Base-by-base conservation (phyloP, 1,140 invertebrate species). In the Pteromalus puparum region DNA sequence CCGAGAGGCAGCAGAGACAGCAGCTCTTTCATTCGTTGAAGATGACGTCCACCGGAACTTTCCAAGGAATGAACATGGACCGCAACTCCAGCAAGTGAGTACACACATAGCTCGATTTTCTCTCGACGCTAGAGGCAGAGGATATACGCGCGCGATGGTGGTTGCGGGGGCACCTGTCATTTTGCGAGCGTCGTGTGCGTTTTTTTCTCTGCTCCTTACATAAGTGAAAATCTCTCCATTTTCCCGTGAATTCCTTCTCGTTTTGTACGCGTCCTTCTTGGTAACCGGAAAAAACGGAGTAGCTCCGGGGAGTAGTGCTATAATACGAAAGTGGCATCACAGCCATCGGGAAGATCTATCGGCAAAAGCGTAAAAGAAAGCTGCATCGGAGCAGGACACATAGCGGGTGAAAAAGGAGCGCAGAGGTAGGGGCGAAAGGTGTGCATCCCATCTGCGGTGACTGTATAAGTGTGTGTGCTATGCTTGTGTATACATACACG, bases 31-130 rank as follows among this genome's bases (percentile, higher is more conserved):
- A 74, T 21, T 26, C 61, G n/a, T 26, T 65, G 65, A 79, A 15
- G 38, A 91, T 92, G 91, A 91, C 91, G 46, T 92, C 91, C 34
- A 92, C 91, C 6, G 90, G 90, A 83, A 92, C 88, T 7, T 92
- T 89, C 84, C 83, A 90, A 72, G 91, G 91, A 53, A 82, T 91
- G 15, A 65, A 34, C 7, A 88, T 89, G 0, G 86, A 84, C 67
- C 90, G 90, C 67, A 91, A 90, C 30, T 91, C 91, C 13, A 92
- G 91, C 91, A 92, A 92, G 91, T 92, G 65, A 90, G 91, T 91
- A 86, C 38, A 42, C 21, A 21, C 18, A 18, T 6, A 53, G 12
- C 48, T 34, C 30, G 18, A 53, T 18, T 18, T 61, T 61, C 53
- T n/a, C 21, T 61, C 53, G 53, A 21, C 53, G 18, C 5, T 34